phyloP scores from a whole-genome alignment of 2,113 vertebrate genomes.

The Xiphophorus maculatus region DNA sequence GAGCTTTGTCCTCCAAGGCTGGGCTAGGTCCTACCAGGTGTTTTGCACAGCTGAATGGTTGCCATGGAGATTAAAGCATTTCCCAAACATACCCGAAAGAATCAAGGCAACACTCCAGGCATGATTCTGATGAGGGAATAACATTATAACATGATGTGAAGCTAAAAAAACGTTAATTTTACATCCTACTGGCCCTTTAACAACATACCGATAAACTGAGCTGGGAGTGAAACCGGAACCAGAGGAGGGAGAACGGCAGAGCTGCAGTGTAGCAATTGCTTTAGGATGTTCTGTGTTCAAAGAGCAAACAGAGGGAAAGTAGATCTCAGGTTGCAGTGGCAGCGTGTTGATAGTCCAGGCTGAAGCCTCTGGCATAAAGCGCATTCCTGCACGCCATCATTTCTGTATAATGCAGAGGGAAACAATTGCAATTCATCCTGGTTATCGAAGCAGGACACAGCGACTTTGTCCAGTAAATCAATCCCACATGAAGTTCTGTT shows the following conservation, averaged over 20 bases:
- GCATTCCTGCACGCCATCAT: slow-evolving; percentile 55
- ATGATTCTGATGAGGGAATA: too few species aligned
- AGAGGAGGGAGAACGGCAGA: background rate
- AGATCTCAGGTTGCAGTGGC: background rate
- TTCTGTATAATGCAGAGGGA: slow-evolving; percentile 4
- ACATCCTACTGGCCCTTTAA: too few species aligned
- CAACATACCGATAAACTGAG: background rate
- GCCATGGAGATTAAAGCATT: too few species aligned
- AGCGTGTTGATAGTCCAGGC: background rate
- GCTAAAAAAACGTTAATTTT: too few species aligned
- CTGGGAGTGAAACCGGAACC: background rate
- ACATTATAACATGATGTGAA: too few species aligned
- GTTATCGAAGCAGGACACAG: slow-evolving; percentile 7
- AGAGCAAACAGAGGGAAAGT: background rate
- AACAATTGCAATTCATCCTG: slow-evolving; percentile 26
- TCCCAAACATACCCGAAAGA: too few species aligned
- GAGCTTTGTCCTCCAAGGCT: too few species aligned
- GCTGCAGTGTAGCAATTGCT: background rate
- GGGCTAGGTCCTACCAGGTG: too few species aligned
- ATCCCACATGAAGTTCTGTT: slow-evolving; percentile 39
- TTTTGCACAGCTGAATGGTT: too few species aligned
- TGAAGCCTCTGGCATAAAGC: slow-evolving; percentile 33
- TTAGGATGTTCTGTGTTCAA: background rate
- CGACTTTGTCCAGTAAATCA: slow-evolving; percentile 34
- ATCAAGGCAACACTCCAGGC: too few species aligned